Conservation (phyloP, 1,140 invertebrate species). For the Archivesica marissinica region DNA sequence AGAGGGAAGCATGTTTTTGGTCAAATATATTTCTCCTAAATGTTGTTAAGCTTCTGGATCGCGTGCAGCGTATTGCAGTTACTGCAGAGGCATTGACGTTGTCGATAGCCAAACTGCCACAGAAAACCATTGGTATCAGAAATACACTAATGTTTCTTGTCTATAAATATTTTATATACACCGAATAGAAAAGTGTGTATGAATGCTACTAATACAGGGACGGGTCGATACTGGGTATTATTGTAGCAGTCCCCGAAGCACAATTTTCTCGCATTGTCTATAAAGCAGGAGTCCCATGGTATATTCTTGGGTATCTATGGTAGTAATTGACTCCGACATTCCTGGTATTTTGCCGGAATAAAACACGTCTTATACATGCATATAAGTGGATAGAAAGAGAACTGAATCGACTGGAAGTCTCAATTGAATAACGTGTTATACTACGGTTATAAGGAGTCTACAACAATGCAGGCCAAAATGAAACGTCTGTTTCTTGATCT, state of each 20-base stretch:
- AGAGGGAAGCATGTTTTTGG: not conserved
- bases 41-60: not conserved
- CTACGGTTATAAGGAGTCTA: not conserved
- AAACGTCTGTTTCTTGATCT: too few species aligned
- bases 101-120: conserved; percentile 1
- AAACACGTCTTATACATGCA: conserved; percentile 6
- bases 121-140: conserved; percentile 37
- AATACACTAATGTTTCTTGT: conserved; percentile 24
- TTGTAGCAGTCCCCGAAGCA: not conserved
- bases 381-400: not conserved
- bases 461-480: too few species aligned
- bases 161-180: conserved; percentile 51
- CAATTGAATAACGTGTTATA: not conserved
- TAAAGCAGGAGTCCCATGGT: conserved; percentile 16
- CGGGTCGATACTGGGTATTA: conserved; percentile 39
- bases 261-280: conserved; percentile 51
- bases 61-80: conserved; percentile 14
- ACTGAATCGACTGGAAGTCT: conserved; percentile 18
- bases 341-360: not conserved
- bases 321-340: conserved; percentile 36
- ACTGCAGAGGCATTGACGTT: not conserved
- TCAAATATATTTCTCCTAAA: conserved; percentile 21
- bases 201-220: not conserved
- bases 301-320: not conserved
- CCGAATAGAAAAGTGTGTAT: conserved; percentile 28